A percentile compares a stretch with the other conserved stretches of the same genome.
Conservation (phyloP, 23 tunicate species). For the Ciona savignyi region DNA sequence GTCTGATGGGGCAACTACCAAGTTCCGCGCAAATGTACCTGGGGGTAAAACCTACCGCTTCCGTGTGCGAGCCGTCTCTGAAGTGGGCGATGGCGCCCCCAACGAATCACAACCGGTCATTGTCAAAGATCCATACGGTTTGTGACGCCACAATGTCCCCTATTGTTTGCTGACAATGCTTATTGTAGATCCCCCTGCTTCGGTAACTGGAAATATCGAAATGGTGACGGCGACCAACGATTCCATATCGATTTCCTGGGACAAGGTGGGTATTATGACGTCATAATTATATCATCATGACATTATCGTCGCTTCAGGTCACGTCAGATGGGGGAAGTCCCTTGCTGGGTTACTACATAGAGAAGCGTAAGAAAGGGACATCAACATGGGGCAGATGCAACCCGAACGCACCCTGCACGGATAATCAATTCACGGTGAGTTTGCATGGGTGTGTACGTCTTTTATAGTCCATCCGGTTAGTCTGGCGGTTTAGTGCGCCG, state of each 20-base stretch:
- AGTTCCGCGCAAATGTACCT: conserved; percentile 53
- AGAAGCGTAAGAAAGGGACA: conserved; percentile 83
- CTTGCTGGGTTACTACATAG: conserved; percentile 60
- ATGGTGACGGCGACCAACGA: conserved; percentile 48
- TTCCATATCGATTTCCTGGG: conserved; percentile 78
- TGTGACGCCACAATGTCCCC: background rate
- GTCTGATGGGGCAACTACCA: conserved; percentile 20
- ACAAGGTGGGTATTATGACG: conserved; percentile 57
- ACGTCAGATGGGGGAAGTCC: conserved; percentile 84
- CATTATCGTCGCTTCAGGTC: conserved; percentile 39
- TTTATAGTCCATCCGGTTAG: no score
- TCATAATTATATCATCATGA: no score
- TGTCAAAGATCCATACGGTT: conserved; percentile 86
- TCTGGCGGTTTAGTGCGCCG: no score
- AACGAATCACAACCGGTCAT: conserved; percentile 51
- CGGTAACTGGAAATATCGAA: conserved; percentile 68
- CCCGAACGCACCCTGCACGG: conserved; percentile 18
- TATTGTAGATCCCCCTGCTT: conserved; percentile 64
- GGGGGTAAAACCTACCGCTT: conserved; percentile 74
- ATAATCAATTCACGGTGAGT: conserved; percentile 26
- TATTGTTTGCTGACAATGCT: no score
- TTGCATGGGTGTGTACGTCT: background rate
- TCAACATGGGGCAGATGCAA: conserved; percentile 76
- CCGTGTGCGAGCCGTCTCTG: conserved; percentile 82
- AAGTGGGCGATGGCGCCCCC: conserved; percentile 57